phyloP scores from a whole-genome alignment of 2,113 vertebrate genomes.

The Istiophorus platypterus region DNA sequence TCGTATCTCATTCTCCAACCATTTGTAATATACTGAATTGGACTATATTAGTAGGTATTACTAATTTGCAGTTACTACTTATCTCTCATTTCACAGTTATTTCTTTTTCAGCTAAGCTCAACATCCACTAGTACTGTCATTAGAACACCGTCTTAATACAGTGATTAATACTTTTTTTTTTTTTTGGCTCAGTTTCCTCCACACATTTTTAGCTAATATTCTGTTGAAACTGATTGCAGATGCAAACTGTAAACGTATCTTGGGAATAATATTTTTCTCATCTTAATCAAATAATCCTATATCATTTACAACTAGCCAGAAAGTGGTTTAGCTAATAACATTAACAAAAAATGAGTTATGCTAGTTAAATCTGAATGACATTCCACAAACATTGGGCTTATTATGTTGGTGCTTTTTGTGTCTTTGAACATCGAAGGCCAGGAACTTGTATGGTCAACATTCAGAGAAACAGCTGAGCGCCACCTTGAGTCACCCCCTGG shows the following conservation, averaged over 20 bases:
- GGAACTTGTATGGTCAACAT: slow-evolving; percentile 48
- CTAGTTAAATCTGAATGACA: background rate
- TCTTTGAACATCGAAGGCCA: slow-evolving; percentile 46
- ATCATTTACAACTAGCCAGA: background rate
- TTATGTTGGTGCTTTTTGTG: background rate
- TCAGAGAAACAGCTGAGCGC: slow-evolving; percentile 67
- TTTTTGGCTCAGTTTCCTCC: background rate
- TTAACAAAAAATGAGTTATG: background rate
- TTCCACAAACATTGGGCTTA: background rate
- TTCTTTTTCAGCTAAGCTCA: too few relatives aligned
- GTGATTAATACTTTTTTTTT: background rate
- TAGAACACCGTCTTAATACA: background rate
- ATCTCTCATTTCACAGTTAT: background rate
- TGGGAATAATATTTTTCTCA: too few relatives aligned
- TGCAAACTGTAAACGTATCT: too few relatives aligned
- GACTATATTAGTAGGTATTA: background rate
- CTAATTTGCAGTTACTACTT: background rate
- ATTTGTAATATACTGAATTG: background rate
- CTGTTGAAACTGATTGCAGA: too few relatives aligned
- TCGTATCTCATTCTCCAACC: background rate
- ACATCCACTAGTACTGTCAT: background rate
- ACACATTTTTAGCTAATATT: too few relatives aligned
- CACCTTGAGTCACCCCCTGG: slow-evolving; percentile 74
- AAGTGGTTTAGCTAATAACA: background rate
- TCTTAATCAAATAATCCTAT: too few relatives aligned